Conservation (phyloP, 2,113 vertebrate species). For the Prunella fulvescens region DNA sequence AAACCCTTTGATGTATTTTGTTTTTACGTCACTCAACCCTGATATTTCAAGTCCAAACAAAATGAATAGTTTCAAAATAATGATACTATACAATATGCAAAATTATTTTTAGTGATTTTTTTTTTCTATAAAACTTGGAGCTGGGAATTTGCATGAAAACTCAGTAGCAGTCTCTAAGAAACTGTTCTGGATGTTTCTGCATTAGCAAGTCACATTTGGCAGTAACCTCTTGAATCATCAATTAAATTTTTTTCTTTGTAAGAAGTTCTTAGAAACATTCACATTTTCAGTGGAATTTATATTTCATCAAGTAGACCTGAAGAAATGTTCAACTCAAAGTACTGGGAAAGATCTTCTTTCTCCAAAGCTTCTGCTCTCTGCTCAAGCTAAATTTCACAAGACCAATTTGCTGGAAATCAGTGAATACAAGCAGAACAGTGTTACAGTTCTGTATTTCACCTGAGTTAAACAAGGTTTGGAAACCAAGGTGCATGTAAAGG, state of each 20-base stretch:
- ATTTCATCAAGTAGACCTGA: background rate
- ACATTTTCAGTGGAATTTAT: background rate
- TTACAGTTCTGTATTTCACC: background rate
- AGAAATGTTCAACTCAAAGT: background rate
- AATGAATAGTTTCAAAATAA: background rate
- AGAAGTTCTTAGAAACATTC: background rate
- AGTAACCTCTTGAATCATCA: background rate
- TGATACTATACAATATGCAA: background rate
- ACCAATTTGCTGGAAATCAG: background rate
- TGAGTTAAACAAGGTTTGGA: constrained; percentile 1
- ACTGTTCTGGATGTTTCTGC: background rate
- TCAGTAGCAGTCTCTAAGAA: background rate
- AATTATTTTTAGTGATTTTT: background rate
- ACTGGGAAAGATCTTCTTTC: background rate
- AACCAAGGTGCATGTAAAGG: background rate
- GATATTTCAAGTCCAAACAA: background rate
- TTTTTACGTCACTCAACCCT: background rate
- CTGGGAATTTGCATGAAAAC: background rate
- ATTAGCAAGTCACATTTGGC: background rate
- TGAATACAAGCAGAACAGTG: background rate
- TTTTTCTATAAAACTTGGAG: background rate
- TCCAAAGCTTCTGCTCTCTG: background rate
- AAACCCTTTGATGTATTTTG: background rate
- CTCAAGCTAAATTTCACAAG: background rate
- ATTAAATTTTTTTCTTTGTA: background rate